phyloP scores from a whole-genome alignment of 1,140 invertebrate genomes.

The Heliconius eleuchia region DNA sequence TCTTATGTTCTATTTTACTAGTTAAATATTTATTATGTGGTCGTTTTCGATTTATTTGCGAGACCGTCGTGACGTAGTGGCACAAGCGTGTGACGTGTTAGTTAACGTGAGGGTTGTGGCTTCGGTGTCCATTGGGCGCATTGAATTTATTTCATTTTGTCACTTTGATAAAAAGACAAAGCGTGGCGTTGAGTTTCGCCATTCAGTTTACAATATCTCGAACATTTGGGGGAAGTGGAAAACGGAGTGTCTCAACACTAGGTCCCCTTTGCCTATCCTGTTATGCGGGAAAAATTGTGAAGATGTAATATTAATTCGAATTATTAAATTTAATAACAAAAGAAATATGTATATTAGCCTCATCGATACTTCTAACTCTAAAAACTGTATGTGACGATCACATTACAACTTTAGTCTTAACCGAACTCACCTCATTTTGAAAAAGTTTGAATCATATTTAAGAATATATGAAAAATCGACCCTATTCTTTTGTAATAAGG shows the following conservation, averaged over 20 bases:
- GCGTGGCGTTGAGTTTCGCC: neutral
- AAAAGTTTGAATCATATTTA: slow-evolving; percentile 20
- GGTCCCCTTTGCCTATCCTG: neutral
- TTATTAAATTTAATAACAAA: neutral
- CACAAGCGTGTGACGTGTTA: neutral
- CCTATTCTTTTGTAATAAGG: neutral
- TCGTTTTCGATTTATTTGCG: no score
- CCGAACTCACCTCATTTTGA: slow-evolving; percentile 20
- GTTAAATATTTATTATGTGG: no score
- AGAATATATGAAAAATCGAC: neutral
- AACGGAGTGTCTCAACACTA: neutral
- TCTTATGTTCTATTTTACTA: neutral
- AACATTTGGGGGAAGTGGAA: no score
- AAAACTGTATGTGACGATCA: slow-evolving; percentile 44
- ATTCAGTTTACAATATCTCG: neutral
- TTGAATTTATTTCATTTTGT: no score
- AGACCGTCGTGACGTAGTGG: neutral
- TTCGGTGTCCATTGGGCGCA: neutral
- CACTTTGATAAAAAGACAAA: no score
- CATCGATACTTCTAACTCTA: slow-evolving; percentile 40
- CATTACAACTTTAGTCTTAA: slow-evolving; percentile 46
- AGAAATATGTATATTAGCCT: neutral
- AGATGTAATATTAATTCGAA: neutral
- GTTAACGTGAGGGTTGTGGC: neutral
- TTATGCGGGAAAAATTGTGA: neutral